Evolutionary conservation across 1,140 invertebrate species (phyloP).

Genomic region (Eciton burchellii): DNA sequence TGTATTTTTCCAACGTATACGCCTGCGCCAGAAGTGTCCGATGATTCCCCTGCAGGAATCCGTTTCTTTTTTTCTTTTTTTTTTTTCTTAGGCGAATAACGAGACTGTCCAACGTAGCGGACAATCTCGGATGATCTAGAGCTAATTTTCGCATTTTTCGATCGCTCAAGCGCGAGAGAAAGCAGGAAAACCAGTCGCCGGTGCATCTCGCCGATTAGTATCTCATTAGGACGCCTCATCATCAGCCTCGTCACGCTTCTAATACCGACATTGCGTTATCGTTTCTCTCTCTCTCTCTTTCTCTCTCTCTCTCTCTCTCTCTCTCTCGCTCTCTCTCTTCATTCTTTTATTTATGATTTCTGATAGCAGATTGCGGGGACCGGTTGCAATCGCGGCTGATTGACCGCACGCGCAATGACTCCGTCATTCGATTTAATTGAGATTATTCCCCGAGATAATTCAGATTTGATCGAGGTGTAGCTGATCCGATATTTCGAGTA

Average conservation of each 20-base stretch:
- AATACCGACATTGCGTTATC: not conserved
- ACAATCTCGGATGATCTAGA: too few species aligned
- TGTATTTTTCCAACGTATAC: too few species aligned
- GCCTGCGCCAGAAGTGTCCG: too few species aligned
- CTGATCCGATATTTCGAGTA: too few species aligned
- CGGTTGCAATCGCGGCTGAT: constrained; percentile 25
- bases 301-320: constrained; percentile 51
- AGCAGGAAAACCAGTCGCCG: constrained; percentile 12
- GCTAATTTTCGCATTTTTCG: too few species aligned
- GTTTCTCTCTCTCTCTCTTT: constrained; percentile 33
- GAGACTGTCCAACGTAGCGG: too few species aligned
- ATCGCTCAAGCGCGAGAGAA: too few species aligned
- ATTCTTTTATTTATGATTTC: constrained; percentile 35
- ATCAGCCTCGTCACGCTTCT: not conserved
- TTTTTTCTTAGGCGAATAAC: too few species aligned
- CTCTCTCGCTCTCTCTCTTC: constrained; percentile 53
- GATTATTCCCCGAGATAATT: not conserved
- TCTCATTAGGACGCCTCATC: constrained; percentile 40
- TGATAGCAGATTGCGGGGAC: constrained; percentile 15
- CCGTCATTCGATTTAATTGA: not conserved
- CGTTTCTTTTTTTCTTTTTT: too few species aligned
- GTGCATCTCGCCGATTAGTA: constrained; percentile 41
- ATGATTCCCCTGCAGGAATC: too few species aligned
- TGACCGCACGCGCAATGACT: not conserved
- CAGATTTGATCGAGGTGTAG: too few species aligned